Evolutionary conservation across 2,797 vertebrate species (phyloP), one percentile per base, ranked within the genome.

Genomic region (Hyperoplus immaculatus): DNA sequence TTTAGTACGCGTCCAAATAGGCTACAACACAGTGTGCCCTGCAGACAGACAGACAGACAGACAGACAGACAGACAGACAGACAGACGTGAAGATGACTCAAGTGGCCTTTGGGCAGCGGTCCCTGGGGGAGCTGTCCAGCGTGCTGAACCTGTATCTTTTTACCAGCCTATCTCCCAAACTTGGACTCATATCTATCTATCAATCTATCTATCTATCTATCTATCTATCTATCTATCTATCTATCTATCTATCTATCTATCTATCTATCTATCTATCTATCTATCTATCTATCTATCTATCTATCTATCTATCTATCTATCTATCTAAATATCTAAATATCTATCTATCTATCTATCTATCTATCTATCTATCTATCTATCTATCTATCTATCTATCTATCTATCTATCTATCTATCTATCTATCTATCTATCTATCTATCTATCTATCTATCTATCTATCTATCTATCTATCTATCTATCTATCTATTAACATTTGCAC

Each of bases 51-150:
- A 51, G 5, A 9, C 29, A 29, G 5, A 9, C 29, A 29, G 29
- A 29, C 29, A 29, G 29, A 29, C 29, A 29, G 29, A 29, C 29
- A 51, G 5, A 9, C 29, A 29, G 29, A 29, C 29, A 29, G 29
- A 29, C 29, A 29, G 29, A 29, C 29, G 29, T 29, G 65, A 56
- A 16, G 77, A 72, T 55, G 78, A 65, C 49, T 77, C 47, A 39
- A 46, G 71, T 67, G 74, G 78, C 75, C 79, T 59, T 6, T 41
- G 15, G 72, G 75, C 46, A 61, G 75, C 6, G 76, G 83, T 13
- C 54, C 65, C 41, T 0, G 13, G 0, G 15, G 86, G 88, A 91
- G 91, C 94, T 95, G 90, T 95, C 94, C 94, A 89, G 88, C 55
- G 93, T 94, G 88, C 94, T 94, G 94, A 95, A 94, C 55, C 55